These are phyloP conservation scores for Varanus komodoensis DNA, from an alignment of 2,113 vertebrate species.

Conservation along the genomic window DNA sequence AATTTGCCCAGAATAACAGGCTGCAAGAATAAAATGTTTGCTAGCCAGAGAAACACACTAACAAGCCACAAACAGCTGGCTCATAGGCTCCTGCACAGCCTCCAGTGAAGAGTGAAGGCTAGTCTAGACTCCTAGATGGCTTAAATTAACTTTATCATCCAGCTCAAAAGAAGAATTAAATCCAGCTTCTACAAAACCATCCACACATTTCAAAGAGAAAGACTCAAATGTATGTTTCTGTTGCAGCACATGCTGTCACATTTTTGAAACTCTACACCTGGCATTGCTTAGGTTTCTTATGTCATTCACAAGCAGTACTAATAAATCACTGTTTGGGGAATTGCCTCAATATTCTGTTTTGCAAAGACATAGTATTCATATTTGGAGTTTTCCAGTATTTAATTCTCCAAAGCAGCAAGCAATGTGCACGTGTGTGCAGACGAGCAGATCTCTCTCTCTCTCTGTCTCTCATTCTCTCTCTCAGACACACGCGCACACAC, in stretches of 20 bases:
- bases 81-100: neutral
- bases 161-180: constrained; percentile 24
- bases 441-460: too few species aligned
- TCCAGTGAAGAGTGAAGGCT: neutral
- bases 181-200: constrained; percentile 35
- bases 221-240: constrained; percentile 1
- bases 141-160: constrained; percentile 8
- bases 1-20: neutral
- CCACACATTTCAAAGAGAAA: accelerated
- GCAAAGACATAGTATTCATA: constrained; percentile 19
- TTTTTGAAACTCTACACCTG: constrained; percentile 37
- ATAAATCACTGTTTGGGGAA: constrained; percentile 19
- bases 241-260: constrained; percentile 16
- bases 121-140: constrained; percentile 29
- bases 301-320: constrained; percentile 5
- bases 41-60: neutral
- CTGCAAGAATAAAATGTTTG: neutral
- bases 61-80: neutral
- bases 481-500: too few species aligned
- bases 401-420: constrained; percentile 6
- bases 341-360: constrained; percentile 8
- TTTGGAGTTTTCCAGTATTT: neutral
- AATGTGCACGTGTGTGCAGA: too few species aligned
- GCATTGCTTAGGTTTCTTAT: constrained; percentile 38
- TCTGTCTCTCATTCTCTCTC: too few species aligned